Conservation (phyloP, 2,797 vertebrate species). For the Phyllotis vaccarum region DNA sequence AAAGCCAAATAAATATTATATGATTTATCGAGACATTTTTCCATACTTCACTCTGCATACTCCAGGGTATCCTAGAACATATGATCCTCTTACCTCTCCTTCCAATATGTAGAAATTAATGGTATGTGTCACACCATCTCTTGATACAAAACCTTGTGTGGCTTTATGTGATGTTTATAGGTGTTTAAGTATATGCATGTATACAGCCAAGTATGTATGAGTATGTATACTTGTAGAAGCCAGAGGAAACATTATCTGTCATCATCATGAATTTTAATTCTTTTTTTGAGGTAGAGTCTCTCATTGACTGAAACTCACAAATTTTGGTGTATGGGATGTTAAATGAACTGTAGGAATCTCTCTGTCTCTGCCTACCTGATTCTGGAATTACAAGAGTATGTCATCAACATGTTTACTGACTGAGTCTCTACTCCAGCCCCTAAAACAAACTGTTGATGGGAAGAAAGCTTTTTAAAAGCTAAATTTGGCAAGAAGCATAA, state of each 20-base stretch:
- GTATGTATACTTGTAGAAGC: neutral
- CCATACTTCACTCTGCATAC: neutral
- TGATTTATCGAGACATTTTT: neutral
- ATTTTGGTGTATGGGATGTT: neutral
- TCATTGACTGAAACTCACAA: neutral
- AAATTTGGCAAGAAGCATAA: neutral
- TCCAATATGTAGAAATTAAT: neutral
- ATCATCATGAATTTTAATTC: neutral
- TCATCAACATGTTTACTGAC: neutral
- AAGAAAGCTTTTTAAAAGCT: neutral
- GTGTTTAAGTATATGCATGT: neutral
- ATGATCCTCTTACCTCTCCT: neutral
- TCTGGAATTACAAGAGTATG: neutral
- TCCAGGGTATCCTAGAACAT: neutral
- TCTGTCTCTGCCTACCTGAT: neutral
- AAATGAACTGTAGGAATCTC: neutral
- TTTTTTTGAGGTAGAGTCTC: neutral
- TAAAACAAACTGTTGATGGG: neutral
- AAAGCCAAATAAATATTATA: neutral
- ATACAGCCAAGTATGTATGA: neutral
- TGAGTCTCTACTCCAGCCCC: neutral
- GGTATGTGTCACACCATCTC: neutral
- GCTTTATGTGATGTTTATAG: neutral
- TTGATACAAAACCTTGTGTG: accelerated
- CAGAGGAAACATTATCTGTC: neutral